phyloP scores from a whole-genome alignment of 1,140 invertebrate species.

The Tetramorium simillimum region DNA sequence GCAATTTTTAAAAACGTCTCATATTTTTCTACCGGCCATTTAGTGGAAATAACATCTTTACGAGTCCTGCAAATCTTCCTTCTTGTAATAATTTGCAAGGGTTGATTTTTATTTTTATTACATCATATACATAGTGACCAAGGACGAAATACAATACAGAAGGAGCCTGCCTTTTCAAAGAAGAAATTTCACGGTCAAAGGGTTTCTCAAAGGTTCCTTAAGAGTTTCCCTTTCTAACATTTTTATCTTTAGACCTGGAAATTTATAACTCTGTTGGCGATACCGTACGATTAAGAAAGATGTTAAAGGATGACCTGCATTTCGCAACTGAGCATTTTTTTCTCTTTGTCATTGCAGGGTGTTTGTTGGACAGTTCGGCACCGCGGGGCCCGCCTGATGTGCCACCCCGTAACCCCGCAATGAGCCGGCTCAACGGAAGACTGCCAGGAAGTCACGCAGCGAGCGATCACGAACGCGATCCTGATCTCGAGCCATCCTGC shows the following conservation, averaged over 20 bases:
- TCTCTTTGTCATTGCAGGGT: conserved; percentile 89
- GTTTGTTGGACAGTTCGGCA: conserved; percentile 92
- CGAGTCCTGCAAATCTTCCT: not conserved
- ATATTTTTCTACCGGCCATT: not conserved
- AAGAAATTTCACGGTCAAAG: conserved; percentile 11
- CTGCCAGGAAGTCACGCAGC: conserved; percentile 89
- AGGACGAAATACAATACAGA: not conserved
- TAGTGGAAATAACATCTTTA: not conserved
- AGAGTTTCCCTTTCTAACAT: not conserved
- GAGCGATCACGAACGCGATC: conserved; percentile 89
- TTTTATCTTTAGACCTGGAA: not conserved
- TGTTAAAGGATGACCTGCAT: not conserved
- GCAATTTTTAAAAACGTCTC: not conserved
- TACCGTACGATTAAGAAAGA: not conserved
- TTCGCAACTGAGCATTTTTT: not conserved
- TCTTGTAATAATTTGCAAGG: not conserved
- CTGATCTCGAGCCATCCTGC: conserved; percentile 96
- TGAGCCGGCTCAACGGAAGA: conserved; percentile 94
- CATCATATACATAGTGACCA: not conserved
- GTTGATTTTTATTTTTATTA: conserved; percentile 34
- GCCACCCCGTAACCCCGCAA: conserved; percentile 94
- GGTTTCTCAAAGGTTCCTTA: not conserved
- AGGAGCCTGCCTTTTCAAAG: not conserved
- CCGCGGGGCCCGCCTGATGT: conserved; percentile 93
- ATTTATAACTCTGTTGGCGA: conserved; percentile 28